phyloP scores from a whole-genome alignment of 2,113 vertebrate species.

The Struthidea cinerea region DNA sequence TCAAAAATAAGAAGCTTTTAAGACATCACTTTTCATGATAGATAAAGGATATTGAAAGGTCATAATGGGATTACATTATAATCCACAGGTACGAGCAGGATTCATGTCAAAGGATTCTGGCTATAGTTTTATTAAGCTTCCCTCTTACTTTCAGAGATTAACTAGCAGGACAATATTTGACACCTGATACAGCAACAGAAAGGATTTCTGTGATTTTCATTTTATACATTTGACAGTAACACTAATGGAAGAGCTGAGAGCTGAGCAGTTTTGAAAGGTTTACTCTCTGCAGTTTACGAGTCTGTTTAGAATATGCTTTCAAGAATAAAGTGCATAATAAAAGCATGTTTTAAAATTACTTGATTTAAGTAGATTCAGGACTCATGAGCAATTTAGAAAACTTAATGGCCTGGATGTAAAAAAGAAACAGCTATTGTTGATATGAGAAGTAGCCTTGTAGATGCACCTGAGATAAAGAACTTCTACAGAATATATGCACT shows the following conservation, averaged over 20 bases:
- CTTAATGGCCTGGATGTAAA: background rate
- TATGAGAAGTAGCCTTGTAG: background rate
- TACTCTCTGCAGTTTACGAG: background rate
- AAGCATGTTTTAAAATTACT: background rate
- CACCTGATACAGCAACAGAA: conserved; percentile 14
- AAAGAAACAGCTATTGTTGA: background rate
- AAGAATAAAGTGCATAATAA: background rate
- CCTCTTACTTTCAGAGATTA: conserved; percentile 36
- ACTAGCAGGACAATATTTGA: conserved; percentile 23
- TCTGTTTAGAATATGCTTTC: conserved; percentile 20
- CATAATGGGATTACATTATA: conserved; percentile 52
- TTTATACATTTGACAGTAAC: conserved; percentile 32
- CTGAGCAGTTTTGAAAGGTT: conserved; percentile 1
- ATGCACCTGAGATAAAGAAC: background rate
- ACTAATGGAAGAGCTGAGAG: conserved; percentile 28
- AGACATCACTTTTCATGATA: background rate
- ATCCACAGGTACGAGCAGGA: conserved; percentile 50
- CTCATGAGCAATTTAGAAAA: background rate
- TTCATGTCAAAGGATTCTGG: conserved; percentile 35
- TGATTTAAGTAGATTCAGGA: background rate
- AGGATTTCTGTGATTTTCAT: conserved; percentile 26
- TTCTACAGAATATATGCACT: background rate
- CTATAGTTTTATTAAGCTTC: conserved; percentile 33
- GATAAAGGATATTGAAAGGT: conserved; percentile 29
- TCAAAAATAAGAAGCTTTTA: background rate